A percentile compares a stretch with the other conserved stretches of the same genome.
Conservation (phyloP, 1,140 invertebrate species). For the Lutraria rhynchaena region DNA sequence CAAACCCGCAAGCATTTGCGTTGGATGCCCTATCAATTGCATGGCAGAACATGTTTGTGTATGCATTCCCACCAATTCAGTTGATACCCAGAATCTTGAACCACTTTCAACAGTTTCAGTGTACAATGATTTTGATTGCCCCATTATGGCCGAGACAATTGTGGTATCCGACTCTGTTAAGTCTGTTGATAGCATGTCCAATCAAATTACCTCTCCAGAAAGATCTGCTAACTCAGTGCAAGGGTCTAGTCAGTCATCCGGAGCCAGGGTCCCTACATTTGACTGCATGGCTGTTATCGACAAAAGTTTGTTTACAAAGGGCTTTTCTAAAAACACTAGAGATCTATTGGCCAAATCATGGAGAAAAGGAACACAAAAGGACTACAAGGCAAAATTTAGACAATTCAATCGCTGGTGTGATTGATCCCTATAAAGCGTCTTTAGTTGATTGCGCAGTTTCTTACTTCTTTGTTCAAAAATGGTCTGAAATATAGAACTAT, state of each 20-base stretch:
- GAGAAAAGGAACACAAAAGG: slow-evolving; percentile 21
- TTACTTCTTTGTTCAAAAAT: slow-evolving; percentile 26
- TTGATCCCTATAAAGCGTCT: slow-evolving; percentile 28
- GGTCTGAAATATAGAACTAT: slow-evolving; percentile 38
- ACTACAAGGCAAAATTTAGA: slow-evolving; percentile 49
- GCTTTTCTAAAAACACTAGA: slow-evolving; percentile 34
- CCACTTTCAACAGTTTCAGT: slow-evolving; percentile 24
- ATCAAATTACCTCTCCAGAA: not conserved
- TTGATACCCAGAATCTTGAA: slow-evolving; percentile 31
- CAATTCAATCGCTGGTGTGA: slow-evolving; percentile 48
- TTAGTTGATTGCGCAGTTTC: slow-evolving; percentile 5
- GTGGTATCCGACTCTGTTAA: slow-evolving; percentile 13
- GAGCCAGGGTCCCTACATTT: slow-evolving; percentile 1
- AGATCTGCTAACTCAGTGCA: slow-evolving; percentile 27
- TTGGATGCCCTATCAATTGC: slow-evolving; percentile 43
- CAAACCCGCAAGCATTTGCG: slow-evolving; percentile 44
- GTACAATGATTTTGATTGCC: slow-evolving; percentile 45
- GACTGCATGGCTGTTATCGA: slow-evolving; percentile 54
- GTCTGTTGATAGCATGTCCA: slow-evolving; percentile 30
- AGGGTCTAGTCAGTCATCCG: slow-evolving; percentile 15
- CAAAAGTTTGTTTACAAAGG: slow-evolving; percentile 18
- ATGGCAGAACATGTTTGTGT: slow-evolving; percentile 40
- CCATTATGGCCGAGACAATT: slow-evolving; percentile 43
- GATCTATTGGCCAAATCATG: not conserved
- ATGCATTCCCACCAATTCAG: slow-evolving; percentile 28